Evolutionary conservation across 92 coral and sea anemone species (phyloP).

Genomic region (Umimayanthus kanabou): DNA sequence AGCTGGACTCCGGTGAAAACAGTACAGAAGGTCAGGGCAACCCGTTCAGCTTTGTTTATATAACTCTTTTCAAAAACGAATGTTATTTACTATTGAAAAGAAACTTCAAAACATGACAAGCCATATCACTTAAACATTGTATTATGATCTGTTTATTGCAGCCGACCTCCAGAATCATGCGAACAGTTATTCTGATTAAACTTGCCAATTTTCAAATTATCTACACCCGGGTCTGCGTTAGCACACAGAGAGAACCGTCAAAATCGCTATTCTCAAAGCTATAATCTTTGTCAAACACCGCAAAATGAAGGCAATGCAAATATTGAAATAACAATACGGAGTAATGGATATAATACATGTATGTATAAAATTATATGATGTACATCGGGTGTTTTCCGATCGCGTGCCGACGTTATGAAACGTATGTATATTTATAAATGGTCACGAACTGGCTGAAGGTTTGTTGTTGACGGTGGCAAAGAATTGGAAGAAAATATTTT

Average conservation of each 20-base stretch:
- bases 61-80: background rate
- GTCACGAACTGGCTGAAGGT: too few species aligned
- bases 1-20: background rate
- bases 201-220: too few species aligned
- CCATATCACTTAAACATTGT: background rate
- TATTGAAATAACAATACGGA: background rate
- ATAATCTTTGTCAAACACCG: background rate
- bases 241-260: background rate
- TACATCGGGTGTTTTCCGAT: background rate
- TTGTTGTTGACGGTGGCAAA: too few species aligned
- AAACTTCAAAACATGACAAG: background rate
- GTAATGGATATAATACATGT: background rate
- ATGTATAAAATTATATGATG: too few species aligned
- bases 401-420: background rate
- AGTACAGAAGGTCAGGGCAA: background rate
- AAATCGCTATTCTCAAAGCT: background rate
- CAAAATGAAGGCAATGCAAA: background rate
- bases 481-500: background rate
- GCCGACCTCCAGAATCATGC: background rate
- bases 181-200: background rate
- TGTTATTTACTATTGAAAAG: background rate
- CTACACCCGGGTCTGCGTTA: background rate
- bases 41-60: background rate
- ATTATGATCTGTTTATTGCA: background rate
- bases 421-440: too few species aligned